A percentile compares a stretch with the other conserved stretches of the same genome.
These are phyloP conservation scores for Leptinotarsa tumamoca DNA, from an alignment of 2,888 invertebrate species.

Conservation along the genomic window DNA sequence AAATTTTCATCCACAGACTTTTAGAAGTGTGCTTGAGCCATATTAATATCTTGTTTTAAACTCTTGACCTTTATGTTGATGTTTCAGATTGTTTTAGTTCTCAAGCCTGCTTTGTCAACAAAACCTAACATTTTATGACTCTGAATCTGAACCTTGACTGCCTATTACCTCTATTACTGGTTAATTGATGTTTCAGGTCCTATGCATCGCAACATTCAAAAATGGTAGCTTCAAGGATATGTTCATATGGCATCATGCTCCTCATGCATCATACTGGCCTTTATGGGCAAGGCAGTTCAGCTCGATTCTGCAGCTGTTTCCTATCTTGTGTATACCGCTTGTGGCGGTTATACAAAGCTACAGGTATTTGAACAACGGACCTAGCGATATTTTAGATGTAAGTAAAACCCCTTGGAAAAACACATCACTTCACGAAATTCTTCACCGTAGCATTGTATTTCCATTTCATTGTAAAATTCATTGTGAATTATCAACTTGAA, in stretches of 20 bases:
- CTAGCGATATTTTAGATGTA: constrained; percentile 89
- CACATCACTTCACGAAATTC: no score
- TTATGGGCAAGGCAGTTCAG: constrained; percentile 84
- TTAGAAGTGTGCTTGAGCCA: no score
- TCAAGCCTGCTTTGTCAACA: no score
- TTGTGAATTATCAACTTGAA: background rate
- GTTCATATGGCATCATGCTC: constrained; percentile 74
- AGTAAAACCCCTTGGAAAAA: constrained; percentile 59
- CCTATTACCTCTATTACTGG: no score
- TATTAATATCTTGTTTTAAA: no score
- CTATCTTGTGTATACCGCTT: constrained; percentile 79
- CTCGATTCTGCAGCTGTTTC: constrained; percentile 80
- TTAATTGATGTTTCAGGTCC: constrained; percentile 65
- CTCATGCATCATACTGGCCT: constrained; percentile 79
- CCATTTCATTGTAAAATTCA: no score
- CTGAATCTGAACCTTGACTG: no score
- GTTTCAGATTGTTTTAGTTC: no score
- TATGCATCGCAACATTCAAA: constrained; percentile 79
- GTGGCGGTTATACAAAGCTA: constrained; percentile 80
- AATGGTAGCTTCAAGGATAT: constrained; percentile 76
- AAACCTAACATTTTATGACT: no score
- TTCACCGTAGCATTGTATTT: no score
- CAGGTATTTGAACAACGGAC: constrained; percentile 83
- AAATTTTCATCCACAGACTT: no score
- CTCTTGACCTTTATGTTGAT: no score